These are phyloP conservation scores for Acanthosepion lycidas DNA, from an alignment of 2,888 invertebrate genomes.

Conservation along the genomic window DNA sequence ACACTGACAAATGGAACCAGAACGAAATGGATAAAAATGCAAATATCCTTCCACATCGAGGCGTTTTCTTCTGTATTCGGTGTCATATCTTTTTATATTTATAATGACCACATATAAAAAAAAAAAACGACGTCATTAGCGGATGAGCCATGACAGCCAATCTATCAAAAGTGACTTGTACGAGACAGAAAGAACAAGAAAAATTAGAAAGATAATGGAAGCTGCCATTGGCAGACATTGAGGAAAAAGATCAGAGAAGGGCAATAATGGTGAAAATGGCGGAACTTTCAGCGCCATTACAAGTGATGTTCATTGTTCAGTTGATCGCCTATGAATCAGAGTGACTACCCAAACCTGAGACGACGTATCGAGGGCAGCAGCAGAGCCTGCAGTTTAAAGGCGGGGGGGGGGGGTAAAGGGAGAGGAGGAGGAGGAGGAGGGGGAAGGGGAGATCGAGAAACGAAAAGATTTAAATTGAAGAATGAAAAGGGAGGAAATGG, in stretches of 20 bases:
- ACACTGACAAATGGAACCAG: too few relatives aligned
- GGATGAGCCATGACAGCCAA: too few relatives aligned
- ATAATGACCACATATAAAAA: too few relatives aligned
- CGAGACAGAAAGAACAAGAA: too few relatives aligned
- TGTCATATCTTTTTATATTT: too few relatives aligned
- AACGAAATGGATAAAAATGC: too few relatives aligned
- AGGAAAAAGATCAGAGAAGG: not conserved
- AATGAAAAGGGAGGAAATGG: not conserved
- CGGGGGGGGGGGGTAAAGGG: not conserved
- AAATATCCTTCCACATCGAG: too few relatives aligned
- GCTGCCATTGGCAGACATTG: not conserved
- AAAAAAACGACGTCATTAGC: too few relatives aligned
- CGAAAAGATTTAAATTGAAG: not conserved
- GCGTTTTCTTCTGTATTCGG: too few relatives aligned
- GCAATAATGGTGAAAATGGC: not conserved
- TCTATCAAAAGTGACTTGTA: too few relatives aligned
- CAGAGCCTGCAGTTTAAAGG: not conserved
- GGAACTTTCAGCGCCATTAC: not conserved
- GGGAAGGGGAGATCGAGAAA: not conserved
- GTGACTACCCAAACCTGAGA: not conserved
- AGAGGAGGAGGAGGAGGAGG: not conserved
- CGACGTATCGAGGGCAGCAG: not conserved
- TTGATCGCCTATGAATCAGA: not conserved
- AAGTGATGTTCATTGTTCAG: not conserved
- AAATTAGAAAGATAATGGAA: not conserved